Base-by-base conservation (phyloP, 1,140 invertebrate genomes). In the Drosophila tsacasi region DNA sequence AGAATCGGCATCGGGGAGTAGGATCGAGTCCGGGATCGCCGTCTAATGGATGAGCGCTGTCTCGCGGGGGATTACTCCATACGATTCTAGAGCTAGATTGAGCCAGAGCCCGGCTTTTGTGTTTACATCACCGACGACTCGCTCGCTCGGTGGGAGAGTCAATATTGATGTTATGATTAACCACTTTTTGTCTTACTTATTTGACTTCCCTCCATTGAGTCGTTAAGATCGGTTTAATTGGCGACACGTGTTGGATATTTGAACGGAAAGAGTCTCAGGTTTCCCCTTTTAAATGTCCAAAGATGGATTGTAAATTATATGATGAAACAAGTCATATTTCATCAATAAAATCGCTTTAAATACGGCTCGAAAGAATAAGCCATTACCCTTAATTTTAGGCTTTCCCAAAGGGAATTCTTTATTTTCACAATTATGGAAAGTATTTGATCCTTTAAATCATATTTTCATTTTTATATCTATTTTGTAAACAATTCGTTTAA, bases 41-140 rank as follows among this genome's bases (percentile, higher is more conserved):
- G 58, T 50, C 62, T 66, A 77, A 77, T 82, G 79, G 83, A 64
- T 82, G 79, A 64, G 49, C 54, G 30, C 37, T 50, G 71, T 74
- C 71, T 72, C 27, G 55, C 17, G 15, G 37, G 69, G 71, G 55
- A 73, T 74, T 74, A 74, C 68, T 73, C 68, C 71, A 61, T 72
- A 35, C 39, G 69, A 73, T 60, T 72, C 69, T 50, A 30, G 54
- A 61, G 57, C 67, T 50, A 42, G 42, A 50, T 50, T 32, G 27
- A 32, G 52, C 44, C 21, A 21, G 19, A 13, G 23, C 21, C 21
- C 15, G 54, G 35, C 35, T n/a, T 60, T 46, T 52, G 49, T 52
- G 67, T 71, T 68, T 68, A 68, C 67, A 54, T 71, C 67, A 68
- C 47, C 63, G 12, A 35, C 27, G 8, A 21, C 6, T 40, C 23